Conservation (phyloP, 1,140 invertebrate genomes). For the Platorchestia sp. region DNA sequence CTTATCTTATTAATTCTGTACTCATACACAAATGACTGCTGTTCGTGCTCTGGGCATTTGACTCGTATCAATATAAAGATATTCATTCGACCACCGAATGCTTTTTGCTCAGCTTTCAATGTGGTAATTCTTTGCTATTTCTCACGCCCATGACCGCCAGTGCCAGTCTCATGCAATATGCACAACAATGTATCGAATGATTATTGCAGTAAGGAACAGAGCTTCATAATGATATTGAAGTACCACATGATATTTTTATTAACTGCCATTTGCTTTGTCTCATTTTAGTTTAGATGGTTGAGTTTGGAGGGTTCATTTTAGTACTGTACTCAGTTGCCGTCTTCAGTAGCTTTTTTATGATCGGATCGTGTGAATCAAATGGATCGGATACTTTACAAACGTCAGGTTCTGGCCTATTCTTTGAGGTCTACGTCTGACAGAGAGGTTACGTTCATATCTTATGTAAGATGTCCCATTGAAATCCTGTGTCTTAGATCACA, state of each 20-base stretch:
- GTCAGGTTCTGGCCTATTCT: no score
- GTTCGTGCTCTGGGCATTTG: neutral
- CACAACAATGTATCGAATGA: neutral
- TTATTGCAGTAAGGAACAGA: neutral
- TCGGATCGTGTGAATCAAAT: neutral
- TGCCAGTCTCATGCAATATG: neutral
- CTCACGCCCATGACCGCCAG: neutral
- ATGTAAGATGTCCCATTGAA: neutral
- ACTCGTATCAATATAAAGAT: neutral
- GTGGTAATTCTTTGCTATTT: neutral
- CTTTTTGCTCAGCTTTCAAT: neutral
- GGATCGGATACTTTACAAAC: no score
- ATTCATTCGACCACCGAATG: neutral
- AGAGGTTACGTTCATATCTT: neutral
- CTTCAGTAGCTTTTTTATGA: neutral
- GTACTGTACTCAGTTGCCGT: neutral
- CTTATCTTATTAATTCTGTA: neutral
- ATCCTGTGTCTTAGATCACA: neutral
- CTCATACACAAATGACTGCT: neutral
- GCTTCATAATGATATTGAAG: neutral
- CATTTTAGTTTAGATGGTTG: neutral
- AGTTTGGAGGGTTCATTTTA: neutral
- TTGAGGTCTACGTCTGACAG: neutral
- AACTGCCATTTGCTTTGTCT: neutral
- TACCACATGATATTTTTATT: neutral